Evolutionary conservation across 2,888 invertebrate genomes (phyloP).

Genomic region (Nesidiocoris tenuis): DNA sequence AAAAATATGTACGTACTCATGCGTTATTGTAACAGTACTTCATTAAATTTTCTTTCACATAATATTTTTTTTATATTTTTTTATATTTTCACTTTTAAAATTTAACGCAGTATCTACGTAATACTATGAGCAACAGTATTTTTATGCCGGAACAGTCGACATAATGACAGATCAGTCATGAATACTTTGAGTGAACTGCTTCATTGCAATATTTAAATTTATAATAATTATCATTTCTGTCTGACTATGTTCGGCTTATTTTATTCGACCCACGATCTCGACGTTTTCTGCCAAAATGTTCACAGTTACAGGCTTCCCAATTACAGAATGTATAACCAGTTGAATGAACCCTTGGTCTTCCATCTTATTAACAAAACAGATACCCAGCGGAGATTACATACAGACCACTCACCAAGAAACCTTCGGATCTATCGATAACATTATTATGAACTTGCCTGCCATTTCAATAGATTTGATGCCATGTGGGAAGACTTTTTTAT

Average conservation of each 20-base stretch:
- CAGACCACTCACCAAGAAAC: neutral
- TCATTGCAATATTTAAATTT: conserved; percentile 2
- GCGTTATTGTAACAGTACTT: conserved; percentile 51
- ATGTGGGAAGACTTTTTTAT: conserved; percentile 44
- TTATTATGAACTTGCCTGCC: conserved; percentile 12
- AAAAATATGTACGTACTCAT: conserved; percentile 45
- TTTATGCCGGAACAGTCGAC: conserved; percentile 48
- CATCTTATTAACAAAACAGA: neutral
- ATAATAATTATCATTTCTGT: conserved; percentile 28
- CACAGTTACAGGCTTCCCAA: conserved; percentile 26
- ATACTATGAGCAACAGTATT: conserved; percentile 51
- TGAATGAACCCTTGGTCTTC: too few relatives aligned
- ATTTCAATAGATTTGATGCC: conserved; percentile 28
- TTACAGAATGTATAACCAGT: too few relatives aligned
- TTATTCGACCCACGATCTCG: conserved; percentile 8
- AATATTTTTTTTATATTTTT: conserved; percentile 25
- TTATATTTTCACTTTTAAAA: conserved; percentile 26
- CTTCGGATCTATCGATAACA: neutral
- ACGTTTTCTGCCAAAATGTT: conserved; percentile 10
- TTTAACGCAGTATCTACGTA: conserved; percentile 50
- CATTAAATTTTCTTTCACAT: conserved; percentile 51
- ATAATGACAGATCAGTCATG: conserved; percentile 44
- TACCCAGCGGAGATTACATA: neutral
- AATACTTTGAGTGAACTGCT: conserved; percentile 46
- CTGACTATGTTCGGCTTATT: conserved; percentile 29